Evolutionary conservation across 2,888 invertebrate genomes (phyloP), one percentile per base, ranked within the genome.

Genomic region (Epinotia nisella): DNA sequence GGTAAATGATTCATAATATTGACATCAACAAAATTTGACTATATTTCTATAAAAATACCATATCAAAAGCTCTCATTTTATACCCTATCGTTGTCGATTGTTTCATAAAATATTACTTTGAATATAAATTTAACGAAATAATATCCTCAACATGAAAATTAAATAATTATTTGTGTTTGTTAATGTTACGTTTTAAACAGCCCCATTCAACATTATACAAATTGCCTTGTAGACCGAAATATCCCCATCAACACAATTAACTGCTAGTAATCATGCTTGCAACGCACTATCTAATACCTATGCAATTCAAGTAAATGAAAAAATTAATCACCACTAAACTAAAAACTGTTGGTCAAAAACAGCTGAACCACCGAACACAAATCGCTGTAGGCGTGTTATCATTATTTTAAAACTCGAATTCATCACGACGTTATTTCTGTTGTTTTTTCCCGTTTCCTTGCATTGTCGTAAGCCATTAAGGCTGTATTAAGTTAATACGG

Each of bases 361-460:
- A 72, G 61, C 67, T 72, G 73, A 64, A 73, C 68, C 73, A 73
- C 58, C 69, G 35, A 64, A 65, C 73, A 53, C 61, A 68, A 71
- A 69, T 68, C 72, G 72, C 61, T 72, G 67, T 73, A 73, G 68
- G 73, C 68, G 73, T 64, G 69, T 73, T 73, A 59, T 73, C 73
- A 73, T 73, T 73, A 73, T 69, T 73, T 73, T 73, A 59, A 73
- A 73, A 53, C 69, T 58, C 64, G 73, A 73, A 73, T 64, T 58
- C 71, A 67, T 71, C 29, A 61, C 15, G 66, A 19, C 19, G 62
- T 15, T 39, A 24, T 67, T 66, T 61, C n/a, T n/a, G n/a, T 56
- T 41, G 17, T 64, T 51, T 62, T 72, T 72, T 61, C 10, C 7
- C 41, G 35, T 58, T 49, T 45, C 41, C 56, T 72, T 61, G 65